Percentiles rank a stretch among this genome's conserved stretches.
Evolutionary conservation across 1,140 invertebrate species (phyloP).

Genomic region (Drosophila willistoni): DNA sequence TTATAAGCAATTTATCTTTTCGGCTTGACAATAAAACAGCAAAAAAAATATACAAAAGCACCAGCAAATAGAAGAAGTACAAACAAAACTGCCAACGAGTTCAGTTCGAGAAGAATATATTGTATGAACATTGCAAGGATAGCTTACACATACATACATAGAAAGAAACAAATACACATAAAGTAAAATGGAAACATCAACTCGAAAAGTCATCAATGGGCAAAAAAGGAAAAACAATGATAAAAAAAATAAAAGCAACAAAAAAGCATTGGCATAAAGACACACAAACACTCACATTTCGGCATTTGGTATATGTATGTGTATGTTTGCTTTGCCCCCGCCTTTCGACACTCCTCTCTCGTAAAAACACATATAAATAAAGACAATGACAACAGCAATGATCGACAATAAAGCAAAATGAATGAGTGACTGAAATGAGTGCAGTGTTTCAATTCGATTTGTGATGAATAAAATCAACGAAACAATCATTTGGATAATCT

Average conservation of each 20-base stretch:
- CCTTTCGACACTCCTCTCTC: not conserved
- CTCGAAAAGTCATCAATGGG: conserved; percentile 52
- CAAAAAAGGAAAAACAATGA: conserved; percentile 9
- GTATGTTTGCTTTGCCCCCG: not conserved
- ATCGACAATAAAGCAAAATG: conserved; percentile 50
- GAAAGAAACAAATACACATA: conserved; percentile 28
- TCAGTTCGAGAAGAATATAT: conserved; percentile 36
- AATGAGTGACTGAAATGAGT: conserved; percentile 45
- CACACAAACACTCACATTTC: not conserved
- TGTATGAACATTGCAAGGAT: conserved; percentile 40
- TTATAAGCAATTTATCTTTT: conserved; percentile 50
- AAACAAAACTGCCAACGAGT: conserved; percentile 43
- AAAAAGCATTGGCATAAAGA: conserved; percentile 5
- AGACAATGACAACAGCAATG: conserved; percentile 52
- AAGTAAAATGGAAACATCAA: conserved; percentile 61
- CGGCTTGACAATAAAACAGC: conserved; percentile 13
- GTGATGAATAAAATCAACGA: not conserved
- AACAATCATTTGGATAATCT: not conserved
- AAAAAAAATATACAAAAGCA: not conserved
- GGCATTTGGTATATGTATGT: not conserved
- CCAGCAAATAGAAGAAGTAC: conserved; percentile 29
- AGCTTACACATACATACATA: conserved; percentile 27
- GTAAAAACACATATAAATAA: not conserved
- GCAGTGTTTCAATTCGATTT: conserved; percentile 44
- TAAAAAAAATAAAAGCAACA: conserved; percentile 16